Evolutionary conservation across 2,888 invertebrate genomes (phyloP), one percentile per base, ranked within the genome.

Genomic region (Amblyjoppa fuscipennis): DNA sequence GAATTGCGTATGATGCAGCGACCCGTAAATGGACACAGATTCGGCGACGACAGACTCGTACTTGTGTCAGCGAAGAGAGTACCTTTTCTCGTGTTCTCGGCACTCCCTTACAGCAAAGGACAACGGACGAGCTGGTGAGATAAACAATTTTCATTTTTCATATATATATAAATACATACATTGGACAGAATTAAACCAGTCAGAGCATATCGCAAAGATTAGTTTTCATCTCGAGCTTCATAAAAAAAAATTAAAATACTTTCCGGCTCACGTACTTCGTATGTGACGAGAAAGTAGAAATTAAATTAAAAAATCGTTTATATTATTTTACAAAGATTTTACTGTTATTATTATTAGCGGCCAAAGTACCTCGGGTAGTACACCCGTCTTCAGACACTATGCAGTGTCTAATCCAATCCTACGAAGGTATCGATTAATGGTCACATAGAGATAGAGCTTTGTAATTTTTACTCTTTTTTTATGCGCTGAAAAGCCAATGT

Each of bases 21-120:
- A 86, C 95, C 96, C 20, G 95, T 95, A 38, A 96, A 96, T 94
- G 96, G 96, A 86, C 96, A 96, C 86, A 96, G 96, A 89, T 97
- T 97, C 91, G 96, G 95, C 92, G 97, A 98, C 94, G 98, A 98
- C 92, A 96, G 98, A 91, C 95, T 98, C 87, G 97, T 98, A 81
- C 95, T 99, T 94, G 96, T 98, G 56, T 97, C 98, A 74, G 95
- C 96, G 6, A 96, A 96, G 90, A 96, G 97, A 90, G 96, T 97
- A 81, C 98, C 99, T 51, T 97, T 98, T 94, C 95, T 97, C 89
- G 95, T 99, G 85, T 98, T 97, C 94, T 98, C 98, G 56, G 96
- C 97, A 79, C 96, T 99, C 92, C 98, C 98, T 51, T 98, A 98
- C 93, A 96, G 96, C 81, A 96, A 96, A 93, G 96, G 96, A 90